Base-by-base conservation (phyloP, 2,113 vertebrate genomes). In the Poecilia latipinna region DNA sequence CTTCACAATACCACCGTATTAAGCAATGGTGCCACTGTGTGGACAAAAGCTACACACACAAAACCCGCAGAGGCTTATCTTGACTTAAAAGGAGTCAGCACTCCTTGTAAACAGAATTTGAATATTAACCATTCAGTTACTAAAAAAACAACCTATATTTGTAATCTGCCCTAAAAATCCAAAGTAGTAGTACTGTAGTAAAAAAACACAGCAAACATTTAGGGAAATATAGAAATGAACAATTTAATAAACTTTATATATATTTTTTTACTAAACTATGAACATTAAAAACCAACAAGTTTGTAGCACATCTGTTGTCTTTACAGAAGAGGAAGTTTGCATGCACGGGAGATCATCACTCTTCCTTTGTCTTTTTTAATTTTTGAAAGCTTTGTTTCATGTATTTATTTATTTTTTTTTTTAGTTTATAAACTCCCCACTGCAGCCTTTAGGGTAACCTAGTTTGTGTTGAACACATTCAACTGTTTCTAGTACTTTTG, bases 11-110 rank as follows among this genome's bases (percentile, higher is more conserved):
- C 13, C 6, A 22, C 19, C 61, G 8, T 28, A 19, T 51, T 37
- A 67, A 71, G 74, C 82, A 85, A 84, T 71, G 63, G 85, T 79
- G 89, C 88, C 91, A 82, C 88, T 68, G 60, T 90, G 91, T 89
- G 91, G 86, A 80, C 8, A 33, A 57, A 37, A 51, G 24, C 54
- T 61, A 81, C 65, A 88, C 26, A 26, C 61, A 78, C 83, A 84
- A 61, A 13, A 68, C 17, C 31, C 63, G 4, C 57, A 32, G 1
- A 35, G 3, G 6, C 31, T 26, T 72, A 8, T 28, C 8, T 48
- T 63, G 29, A 28, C 29, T 13, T 31, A 17, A 19, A 29, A 37
- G 5, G 48, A 22, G 60, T 64, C 12, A 51, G 0, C 8, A 32
- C 17, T 29, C 12, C 3, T 10, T 1, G 24, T 33, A 3, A 35